phyloP scores from a whole-genome alignment of 2,113 vertebrate species.

The Gallinago undulata region DNA sequence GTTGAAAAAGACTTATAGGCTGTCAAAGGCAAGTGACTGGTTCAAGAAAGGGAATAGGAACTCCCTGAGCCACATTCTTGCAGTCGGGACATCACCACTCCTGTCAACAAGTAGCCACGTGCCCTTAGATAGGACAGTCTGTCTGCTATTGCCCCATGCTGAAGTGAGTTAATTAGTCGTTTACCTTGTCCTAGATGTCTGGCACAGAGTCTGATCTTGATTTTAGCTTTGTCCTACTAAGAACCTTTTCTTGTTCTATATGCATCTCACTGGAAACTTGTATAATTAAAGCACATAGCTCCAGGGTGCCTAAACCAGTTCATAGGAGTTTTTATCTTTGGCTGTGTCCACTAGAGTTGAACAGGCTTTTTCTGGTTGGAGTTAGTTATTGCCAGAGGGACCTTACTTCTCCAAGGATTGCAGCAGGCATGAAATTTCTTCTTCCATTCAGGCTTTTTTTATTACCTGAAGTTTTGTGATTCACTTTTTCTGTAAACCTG shows the following conservation, averaged over 20 bases:
- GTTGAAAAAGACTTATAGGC: neutral
- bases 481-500: neutral
- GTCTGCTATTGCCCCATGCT: neutral
- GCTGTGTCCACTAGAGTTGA: neutral
- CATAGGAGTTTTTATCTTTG: slow-evolving; percentile 3
- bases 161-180: neutral
- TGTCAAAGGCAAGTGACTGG: slow-evolving; percentile 10
- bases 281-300: slow-evolving; percentile 31
- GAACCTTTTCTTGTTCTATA: slow-evolving; percentile 27
- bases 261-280: neutral
- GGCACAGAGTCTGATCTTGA: neutral
- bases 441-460: neutral
- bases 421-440: neutral
- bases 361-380: slow-evolving; percentile 36
- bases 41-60: neutral
- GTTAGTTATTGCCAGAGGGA: slow-evolving; percentile 17
- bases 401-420: neutral
- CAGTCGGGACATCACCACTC: neutral
- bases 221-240: slow-evolving; percentile 3
- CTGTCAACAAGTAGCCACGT: neutral
- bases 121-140: neutral
- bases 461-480: neutral
- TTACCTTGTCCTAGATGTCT: slow-evolving; percentile 25
- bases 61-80: slow-evolving; percentile 39
- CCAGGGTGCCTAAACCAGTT: slow-evolving; percentile 42